Base-by-base conservation (phyloP, 2,113 vertebrate species). In the Prionailurus bengalensis region DNA sequence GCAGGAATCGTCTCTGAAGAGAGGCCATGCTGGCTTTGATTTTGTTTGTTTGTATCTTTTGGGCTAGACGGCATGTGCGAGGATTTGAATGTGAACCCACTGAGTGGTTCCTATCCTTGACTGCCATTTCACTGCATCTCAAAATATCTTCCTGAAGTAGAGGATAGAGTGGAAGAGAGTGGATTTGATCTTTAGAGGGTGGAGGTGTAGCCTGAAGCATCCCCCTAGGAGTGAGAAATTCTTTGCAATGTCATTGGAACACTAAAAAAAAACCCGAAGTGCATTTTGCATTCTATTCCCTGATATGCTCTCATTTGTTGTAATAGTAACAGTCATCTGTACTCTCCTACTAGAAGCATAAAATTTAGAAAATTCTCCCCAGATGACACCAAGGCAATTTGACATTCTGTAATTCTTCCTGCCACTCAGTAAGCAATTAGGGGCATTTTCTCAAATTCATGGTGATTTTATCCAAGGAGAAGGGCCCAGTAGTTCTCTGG, bases 401-500 rank as follows among this genome's bases (percentile, higher is more conserved):
- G 85, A 85, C 53, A 78, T 90, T 92, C 89, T 97, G 81, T 51
- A 74, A 78, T 90, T 94, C 95, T 79, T 97, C n/a, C 94, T 95
- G 91, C 73, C 84, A 84, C 85, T 95, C 93, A 94, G 86, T 93
- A 95, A 91, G 86, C 53, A 92, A 96, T 98, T 95, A 96, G 88
- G 94, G 68, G 31, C 36, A 0, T 94, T 94, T 96, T 97, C 80
- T 71, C 31, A 86, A 89, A 63, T 84, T 74, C 48, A 45, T 78
- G 68, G 48, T 96, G 63, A 97, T 97, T 97, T 97, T 88, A 85
- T 95, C 80, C 68, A 90, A 96, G 87, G 48, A 94, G 88, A 96
- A 82, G 92, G 90, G 92, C 84, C 87, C 14, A 61, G 78, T 23
- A 74, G 78, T 96, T 97, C 95, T 91, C 39, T 61, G 36, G 48